Base-by-base conservation (phyloP, 2,113 vertebrate species). In the Tragelaphus scriptus region DNA sequence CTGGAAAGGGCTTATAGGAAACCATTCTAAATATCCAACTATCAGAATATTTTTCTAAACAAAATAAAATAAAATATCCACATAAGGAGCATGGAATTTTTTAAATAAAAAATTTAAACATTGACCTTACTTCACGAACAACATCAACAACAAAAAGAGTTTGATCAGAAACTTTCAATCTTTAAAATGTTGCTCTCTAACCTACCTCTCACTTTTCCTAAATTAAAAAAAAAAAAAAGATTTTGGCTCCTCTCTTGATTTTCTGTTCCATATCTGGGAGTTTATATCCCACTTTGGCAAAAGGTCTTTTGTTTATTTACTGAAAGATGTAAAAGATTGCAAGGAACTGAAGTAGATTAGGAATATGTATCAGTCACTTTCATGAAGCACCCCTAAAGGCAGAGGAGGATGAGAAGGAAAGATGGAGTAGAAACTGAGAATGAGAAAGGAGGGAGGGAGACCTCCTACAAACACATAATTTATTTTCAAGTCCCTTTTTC, bases 31-130 rank as follows among this genome's bases (percentile, higher is more conserved):
- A 65, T 71, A 59, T 55, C 17, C 40, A 13, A 56, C n/a, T 88
- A 32, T 93, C 44, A 36, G 30, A 53, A 19, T 90, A 85, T 56
- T 88, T 80, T 86, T 26, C 4, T 53, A 96, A 81, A 84, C 61
- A 2, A 63, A 85, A 84, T 65, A 2, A 63, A 81, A 93, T 32
- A 44, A 85, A 80, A 92, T 63, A 95, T 17, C 32, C 6, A 85
- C 28, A 80, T 36, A 36, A 65, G 65, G 61, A 30, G 0, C 7
- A 49, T 84, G 28, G 5, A 4, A 44, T n/a, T 56, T 88, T 80
- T 32, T 36, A 28, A 55, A 25, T 55, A 5, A 68, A 91, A 93
- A 47, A 32, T 3, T 32, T 56, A 32, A 56, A 86, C 2, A 30
- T 26, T 71, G 44, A 53, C 14, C 13, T 81, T 58, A 63, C 9